phyloP scores from a whole-genome alignment of 2,888 invertebrate genomes.

The Pasiphila rectangulata region DNA sequence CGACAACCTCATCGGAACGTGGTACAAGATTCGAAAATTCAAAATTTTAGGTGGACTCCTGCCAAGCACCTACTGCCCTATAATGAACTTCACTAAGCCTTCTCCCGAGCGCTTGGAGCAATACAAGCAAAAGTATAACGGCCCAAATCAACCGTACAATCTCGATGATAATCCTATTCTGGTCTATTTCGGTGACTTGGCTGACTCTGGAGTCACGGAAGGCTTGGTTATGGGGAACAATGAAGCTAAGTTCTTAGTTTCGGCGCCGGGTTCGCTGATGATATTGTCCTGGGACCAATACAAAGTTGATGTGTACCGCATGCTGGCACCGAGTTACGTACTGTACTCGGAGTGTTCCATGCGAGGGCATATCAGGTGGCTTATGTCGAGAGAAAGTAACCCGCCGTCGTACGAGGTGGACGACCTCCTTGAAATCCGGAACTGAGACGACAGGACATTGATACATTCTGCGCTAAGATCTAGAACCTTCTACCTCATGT shows the following conservation, averaged over 20 bases:
- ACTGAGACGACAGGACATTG: neutral
- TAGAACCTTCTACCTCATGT: too few relatives aligned
- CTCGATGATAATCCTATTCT: neutral
- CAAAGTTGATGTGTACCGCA: neutral
- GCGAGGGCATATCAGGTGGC: neutral
- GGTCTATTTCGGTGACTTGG: neutral
- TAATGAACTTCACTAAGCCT: neutral
- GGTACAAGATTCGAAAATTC: neutral
- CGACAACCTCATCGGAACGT: neutral
- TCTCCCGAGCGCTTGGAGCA: neutral
- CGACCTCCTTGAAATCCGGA: neutral
- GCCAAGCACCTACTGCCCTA: neutral
- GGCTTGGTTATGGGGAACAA: neutral
- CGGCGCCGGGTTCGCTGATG: neutral
- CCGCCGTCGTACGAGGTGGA: neutral
- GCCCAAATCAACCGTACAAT: neutral
- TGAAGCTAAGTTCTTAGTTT: neutral
- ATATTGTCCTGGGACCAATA: neutral
- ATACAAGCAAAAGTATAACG: slow-evolving; percentile 1
- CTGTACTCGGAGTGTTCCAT: neutral
- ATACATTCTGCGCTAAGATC: too few relatives aligned
- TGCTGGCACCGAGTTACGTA: neutral
- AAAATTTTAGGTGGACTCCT: neutral
- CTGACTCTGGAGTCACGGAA: neutral
- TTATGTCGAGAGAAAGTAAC: neutral